Conservation (phyloP, 2,113 vertebrate species). For the Fregetta grallaria region DNA sequence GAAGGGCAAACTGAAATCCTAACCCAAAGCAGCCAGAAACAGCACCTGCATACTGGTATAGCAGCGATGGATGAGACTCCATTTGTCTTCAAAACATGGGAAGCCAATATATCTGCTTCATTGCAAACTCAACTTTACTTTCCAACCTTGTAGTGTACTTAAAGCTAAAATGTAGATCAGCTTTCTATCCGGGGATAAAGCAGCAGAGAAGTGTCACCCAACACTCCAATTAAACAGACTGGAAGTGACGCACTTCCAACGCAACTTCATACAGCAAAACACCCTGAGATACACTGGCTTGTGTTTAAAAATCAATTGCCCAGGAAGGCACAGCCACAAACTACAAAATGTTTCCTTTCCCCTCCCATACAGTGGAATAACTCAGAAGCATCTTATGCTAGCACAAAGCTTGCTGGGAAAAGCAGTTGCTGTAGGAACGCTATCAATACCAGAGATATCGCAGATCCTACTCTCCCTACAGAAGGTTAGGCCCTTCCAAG, state of each 20-base stretch:
- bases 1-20: slow-evolving; percentile 64
- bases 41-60: not conserved
- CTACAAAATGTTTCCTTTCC: not conserved
- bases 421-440: not conserved
- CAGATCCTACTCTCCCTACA: not conserved
- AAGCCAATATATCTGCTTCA: slow-evolving; percentile 53
- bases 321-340: not conserved
- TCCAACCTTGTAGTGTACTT: slow-evolving; percentile 39
- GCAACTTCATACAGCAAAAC: not conserved
- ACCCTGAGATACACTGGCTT: not conserved
- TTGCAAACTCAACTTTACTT: slow-evolving; percentile 45
- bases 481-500: slow-evolving; percentile 12
- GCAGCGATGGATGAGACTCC: slow-evolving; percentile 52
- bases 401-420: not conserved
- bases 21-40: slow-evolving; percentile 53
- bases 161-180: slow-evolving; percentile 16
- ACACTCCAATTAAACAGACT: slow-evolving; percentile 40
- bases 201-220: not conserved
- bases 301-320: slow-evolving; percentile 7
- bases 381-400: not conserved
- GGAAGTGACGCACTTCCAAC: not conserved
- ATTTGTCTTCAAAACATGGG: slow-evolving; percentile 62
- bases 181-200: not conserved
- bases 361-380: not conserved
- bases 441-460: not conserved